phyloP scores from a whole-genome alignment of 2,797 vertebrate genomes.

The Notolabrus celidotus region DNA sequence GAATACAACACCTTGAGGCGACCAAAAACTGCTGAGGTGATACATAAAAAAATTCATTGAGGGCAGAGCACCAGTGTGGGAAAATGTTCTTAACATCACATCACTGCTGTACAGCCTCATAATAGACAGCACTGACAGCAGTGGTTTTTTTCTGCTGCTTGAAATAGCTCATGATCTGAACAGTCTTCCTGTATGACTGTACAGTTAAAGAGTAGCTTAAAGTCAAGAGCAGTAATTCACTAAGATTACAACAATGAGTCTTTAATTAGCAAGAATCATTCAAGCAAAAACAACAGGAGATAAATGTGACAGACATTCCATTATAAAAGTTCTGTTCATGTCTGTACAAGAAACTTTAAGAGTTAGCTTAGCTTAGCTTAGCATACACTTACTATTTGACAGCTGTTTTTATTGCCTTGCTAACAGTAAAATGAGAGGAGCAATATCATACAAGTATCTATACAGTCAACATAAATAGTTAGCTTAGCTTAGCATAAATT shows the following conservation, averaged over 20 bases:
- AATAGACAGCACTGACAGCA: constrained; percentile 13
- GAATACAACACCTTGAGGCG: constrained; percentile 57
- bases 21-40: constrained; percentile 61
- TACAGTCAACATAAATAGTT: neutral
- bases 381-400: no score
- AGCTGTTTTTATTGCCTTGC: neutral
- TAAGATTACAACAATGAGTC: neutral
- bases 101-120: constrained; percentile 16
- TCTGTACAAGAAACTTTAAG: no score
- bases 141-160: constrained; percentile 15
- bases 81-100: constrained; percentile 44
- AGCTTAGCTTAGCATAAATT: neutral
- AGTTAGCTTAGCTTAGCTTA: no score
- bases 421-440: neutral
- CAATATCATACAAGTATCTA: neutral
- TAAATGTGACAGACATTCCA: neutral
- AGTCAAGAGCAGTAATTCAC: neutral
- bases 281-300: constrained; percentile 2
- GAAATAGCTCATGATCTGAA: constrained; percentile 21
- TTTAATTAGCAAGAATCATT: neutral
- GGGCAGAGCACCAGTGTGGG: constrained; percentile 32
- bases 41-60: constrained; percentile 24
- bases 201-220: neutral
- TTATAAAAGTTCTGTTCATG: no score
- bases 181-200: neutral